Conservation (phyloP, 2,113 vertebrate genomes). For the Carettochelys insculpta region DNA sequence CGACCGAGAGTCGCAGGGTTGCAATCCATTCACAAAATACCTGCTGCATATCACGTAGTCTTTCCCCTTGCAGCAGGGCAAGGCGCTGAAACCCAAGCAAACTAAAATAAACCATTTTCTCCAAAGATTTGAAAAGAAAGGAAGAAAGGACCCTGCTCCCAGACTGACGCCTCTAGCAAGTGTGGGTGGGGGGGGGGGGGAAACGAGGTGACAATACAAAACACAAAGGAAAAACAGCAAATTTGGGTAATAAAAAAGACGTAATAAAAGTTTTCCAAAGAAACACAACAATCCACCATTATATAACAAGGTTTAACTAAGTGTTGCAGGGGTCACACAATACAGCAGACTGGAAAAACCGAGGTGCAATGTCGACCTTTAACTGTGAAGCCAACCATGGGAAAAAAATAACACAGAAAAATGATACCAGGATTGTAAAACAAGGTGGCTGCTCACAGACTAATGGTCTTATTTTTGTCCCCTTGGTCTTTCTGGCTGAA, state of each 20-base stretch:
- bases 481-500: neutral
- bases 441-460: neutral
- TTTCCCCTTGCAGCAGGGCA: conserved; percentile 45
- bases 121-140: neutral
- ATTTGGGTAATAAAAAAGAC: conserved; percentile 67
- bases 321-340: conserved; percentile 33
- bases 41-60: conserved; percentile 86
- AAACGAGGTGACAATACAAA: conserved; percentile 4
- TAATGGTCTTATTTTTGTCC: neutral
- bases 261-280: conserved; percentile 70
- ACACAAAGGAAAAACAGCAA: conserved; percentile 50
- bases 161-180: conserved; percentile 42
- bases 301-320: conserved; percentile 34
- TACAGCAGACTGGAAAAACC: conserved; percentile 60
- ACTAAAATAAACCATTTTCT: conserved; percentile 70
- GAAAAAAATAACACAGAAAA: conserved; percentile 32
- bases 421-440: neutral
- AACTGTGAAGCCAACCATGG: conserved; percentile 42
- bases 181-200: accelerated
- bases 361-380: conserved; percentile 11
- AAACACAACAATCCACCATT: conserved; percentile 9
- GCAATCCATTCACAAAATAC: conserved; percentile 77
- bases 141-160: conserved; percentile 47
- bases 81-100: conserved; percentile 57
- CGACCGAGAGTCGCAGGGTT: conserved; percentile 67